Evolutionary conservation across 2,888 invertebrate species (phyloP).

Genomic region (Gerris lacustris): DNA sequence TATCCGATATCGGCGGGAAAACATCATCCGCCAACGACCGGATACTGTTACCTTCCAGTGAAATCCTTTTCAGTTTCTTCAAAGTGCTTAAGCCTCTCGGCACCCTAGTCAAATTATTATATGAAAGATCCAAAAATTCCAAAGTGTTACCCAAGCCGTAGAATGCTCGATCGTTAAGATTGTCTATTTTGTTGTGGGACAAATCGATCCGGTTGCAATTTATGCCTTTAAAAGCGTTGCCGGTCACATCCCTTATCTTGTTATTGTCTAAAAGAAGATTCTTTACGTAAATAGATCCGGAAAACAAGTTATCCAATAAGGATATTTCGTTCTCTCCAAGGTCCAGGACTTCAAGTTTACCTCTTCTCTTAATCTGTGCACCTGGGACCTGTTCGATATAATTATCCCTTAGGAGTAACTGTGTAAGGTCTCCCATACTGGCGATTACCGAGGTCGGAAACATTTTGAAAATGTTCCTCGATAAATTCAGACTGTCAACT

Average conservation of each 20-base stretch:
- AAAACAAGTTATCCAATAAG: slow-evolving; percentile 31
- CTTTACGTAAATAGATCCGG: slow-evolving; percentile 36
- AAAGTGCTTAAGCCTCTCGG: slow-evolving; percentile 58
- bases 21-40: slow-evolving; percentile 50
- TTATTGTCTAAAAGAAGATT: slow-evolving; percentile 39
- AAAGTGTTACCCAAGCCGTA: slow-evolving; percentile 57
- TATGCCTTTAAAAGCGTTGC: slow-evolving; percentile 38
- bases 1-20: slow-evolving; percentile 35
- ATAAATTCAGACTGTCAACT: slow-evolving; percentile 55
- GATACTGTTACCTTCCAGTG: slow-evolving; percentile 66
- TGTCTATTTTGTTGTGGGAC: slow-evolving; percentile 49
- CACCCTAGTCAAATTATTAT: slow-evolving; percentile 58
- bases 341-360: slow-evolving; percentile 66
- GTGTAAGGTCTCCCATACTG: slow-evolving; percentile 50
- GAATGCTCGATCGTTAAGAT: slow-evolving; percentile 53
- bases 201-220: slow-evolving; percentile 64
- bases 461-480: slow-evolving; percentile 56
- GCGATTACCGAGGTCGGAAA: slow-evolving; percentile 54
- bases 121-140: slow-evolving; percentile 70
- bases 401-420: slow-evolving; percentile 56
- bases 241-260: slow-evolving; percentile 35
- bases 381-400: slow-evolving; percentile 46
- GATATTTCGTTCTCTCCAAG: slow-evolving; percentile 68
- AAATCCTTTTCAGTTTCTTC: slow-evolving; percentile 60
- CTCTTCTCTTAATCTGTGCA: slow-evolving; percentile 45